Conservation (phyloP, 2,797 vertebrate species). For the Manis pentadactyla region DNA sequence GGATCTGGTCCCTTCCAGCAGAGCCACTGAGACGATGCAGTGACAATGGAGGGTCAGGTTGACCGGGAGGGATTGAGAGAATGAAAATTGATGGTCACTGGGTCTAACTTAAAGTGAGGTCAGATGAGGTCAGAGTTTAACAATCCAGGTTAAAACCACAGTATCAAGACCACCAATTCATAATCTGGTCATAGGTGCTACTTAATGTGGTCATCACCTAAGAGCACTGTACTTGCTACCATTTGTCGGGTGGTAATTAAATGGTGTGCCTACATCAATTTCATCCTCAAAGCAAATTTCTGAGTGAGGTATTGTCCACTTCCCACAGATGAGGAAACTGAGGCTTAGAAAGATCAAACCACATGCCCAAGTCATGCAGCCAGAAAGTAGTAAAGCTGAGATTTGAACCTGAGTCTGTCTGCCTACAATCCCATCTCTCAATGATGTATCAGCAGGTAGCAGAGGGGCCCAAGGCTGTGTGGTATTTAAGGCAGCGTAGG, state of each 20-base stretch:
- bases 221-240: not conserved
- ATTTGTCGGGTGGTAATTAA: not conserved
- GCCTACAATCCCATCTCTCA: not conserved
- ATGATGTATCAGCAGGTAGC: not conserved
- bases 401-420: not conserved
- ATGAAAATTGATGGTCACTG: not conserved
- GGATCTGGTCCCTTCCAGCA: not conserved
- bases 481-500: not conserved
- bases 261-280: not conserved
- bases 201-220: not conserved
- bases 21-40: not conserved
- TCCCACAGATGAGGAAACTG: not conserved
- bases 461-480: not conserved
- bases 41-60: not conserved
- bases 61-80: not conserved
- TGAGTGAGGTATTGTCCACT: not conserved
- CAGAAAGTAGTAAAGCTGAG: not conserved
- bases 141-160: not conserved
- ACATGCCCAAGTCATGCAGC: not conserved
- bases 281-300: not conserved
- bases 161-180: not conserved
- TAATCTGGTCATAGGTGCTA: not conserved
- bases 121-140: not conserved
- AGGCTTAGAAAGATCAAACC: not conserved
- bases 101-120: not conserved